Percentiles rank a stretch among this genome's conserved stretches.
Conservation (phyloP, 2,797 vertebrate species). For the Lemur catta region DNA sequence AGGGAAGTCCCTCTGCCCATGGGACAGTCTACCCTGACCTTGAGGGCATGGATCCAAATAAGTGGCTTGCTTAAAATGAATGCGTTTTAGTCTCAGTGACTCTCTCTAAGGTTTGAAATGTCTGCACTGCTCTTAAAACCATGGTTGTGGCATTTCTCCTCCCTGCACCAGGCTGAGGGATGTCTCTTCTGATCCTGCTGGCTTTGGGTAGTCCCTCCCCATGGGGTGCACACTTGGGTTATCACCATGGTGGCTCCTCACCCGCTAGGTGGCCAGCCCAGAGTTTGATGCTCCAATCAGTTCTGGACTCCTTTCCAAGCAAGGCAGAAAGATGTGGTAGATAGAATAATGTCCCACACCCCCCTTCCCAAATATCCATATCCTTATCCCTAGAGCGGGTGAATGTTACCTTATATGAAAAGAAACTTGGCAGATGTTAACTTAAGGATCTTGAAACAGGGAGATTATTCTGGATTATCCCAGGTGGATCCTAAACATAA, state of each 20-base stretch:
- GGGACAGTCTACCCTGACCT: not conserved
- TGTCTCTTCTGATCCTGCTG: not conserved
- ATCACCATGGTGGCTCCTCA: not conserved
- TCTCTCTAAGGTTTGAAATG: conserved; percentile 22
- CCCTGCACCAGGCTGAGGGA: not conserved
- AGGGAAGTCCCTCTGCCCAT: not conserved
- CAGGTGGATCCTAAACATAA: not conserved
- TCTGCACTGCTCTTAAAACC: not conserved
- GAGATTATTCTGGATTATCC: not conserved
- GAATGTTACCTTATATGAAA: not conserved
- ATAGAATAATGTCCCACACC: not conserved
- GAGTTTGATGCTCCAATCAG: not conserved
- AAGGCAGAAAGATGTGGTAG: not conserved
- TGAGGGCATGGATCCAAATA: not conserved
- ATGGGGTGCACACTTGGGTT: not conserved
- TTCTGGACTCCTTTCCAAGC: not conserved
- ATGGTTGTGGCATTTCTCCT: not conserved
- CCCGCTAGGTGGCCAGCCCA: not conserved
- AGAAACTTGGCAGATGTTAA: not conserved
- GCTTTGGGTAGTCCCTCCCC: not conserved
- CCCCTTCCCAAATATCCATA: not conserved
- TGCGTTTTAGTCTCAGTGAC: not conserved
- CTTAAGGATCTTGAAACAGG: not conserved
- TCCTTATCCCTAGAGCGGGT: not conserved
- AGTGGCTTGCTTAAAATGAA: not conserved